Conservation (phyloP, 2,888 invertebrate species). For the Neoitamus cyanurus region DNA sequence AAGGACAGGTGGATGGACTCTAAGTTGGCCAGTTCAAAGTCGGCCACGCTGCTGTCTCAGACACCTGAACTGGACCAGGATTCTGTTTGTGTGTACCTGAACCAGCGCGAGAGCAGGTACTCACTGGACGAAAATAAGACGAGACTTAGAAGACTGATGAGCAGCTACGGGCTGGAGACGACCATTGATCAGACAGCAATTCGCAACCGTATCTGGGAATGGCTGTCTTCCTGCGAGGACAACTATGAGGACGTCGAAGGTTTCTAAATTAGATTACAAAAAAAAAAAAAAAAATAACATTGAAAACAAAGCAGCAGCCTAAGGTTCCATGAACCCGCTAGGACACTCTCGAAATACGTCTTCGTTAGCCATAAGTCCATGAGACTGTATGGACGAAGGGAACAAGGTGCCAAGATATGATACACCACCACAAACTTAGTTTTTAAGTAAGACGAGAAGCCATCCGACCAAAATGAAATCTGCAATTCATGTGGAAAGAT, state of each 20-base stretch:
- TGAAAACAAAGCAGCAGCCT: not conserved
- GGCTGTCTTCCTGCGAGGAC: slow-evolving; percentile 72
- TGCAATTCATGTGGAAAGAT: slow-evolving; percentile 32
- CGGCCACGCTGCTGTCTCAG: slow-evolving; percentile 65
- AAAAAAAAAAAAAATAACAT: not conserved
- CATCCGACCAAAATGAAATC: slow-evolving; percentile 14
- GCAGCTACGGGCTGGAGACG: slow-evolving; percentile 73
- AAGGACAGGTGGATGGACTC: slow-evolving; percentile 72
- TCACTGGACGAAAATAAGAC: slow-evolving; percentile 70
- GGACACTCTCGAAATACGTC: not conserved
- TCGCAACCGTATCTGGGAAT: slow-evolving; percentile 74
- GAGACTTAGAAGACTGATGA: slow-evolving; percentile 69
- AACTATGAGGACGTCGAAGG: slow-evolving; percentile 34
- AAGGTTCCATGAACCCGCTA: slow-evolving; percentile 68
- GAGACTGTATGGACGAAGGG: not conserved
- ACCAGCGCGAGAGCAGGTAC: slow-evolving; percentile 68
- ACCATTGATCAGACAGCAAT: slow-evolving; percentile 73
- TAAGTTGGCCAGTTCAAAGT: slow-evolving; percentile 68
- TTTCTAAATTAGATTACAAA: slow-evolving; percentile 5
- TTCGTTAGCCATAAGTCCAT: not conserved
- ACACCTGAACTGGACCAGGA: slow-evolving; percentile 65
- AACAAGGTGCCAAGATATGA: slow-evolving; percentile 25
- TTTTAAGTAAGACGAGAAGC: slow-evolving; percentile 13
- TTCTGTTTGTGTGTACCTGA: slow-evolving; percentile 68
- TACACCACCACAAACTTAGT: slow-evolving; percentile 19